phyloP scores from a whole-genome alignment of 2,888 invertebrate genomes.

The Serrognathus titanus region DNA sequence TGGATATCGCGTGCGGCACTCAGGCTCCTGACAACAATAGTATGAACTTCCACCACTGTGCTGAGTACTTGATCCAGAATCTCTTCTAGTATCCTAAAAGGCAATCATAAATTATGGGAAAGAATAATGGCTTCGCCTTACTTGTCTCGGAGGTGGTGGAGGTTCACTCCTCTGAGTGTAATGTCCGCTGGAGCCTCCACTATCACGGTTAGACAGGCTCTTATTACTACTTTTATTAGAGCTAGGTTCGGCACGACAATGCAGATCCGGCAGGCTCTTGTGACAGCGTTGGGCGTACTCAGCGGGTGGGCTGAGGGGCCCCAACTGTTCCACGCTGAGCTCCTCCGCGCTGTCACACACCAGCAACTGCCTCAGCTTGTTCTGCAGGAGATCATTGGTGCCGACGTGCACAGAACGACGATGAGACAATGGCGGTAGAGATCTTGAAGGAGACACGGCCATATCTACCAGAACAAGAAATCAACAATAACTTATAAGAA shows the following conservation, averaged over 20 bases:
- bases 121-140: conserved; percentile 19
- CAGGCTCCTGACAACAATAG: conserved; percentile 48
- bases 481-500: no score
- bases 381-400: conserved; percentile 68
- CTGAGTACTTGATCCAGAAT: conserved; percentile 75
- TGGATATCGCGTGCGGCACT: conserved; percentile 40
- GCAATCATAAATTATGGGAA: neutral
- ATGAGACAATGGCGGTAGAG: conserved; percentile 53
- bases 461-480: conserved; percentile 36
- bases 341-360: conserved; percentile 74
- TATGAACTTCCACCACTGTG: conserved; percentile 57
- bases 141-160: conserved; percentile 49
- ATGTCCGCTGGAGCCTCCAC: conserved; percentile 79
- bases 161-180: conserved; percentile 80
- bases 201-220: conserved; percentile 65
- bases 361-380: conserved; percentile 71
- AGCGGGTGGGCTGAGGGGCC: conserved; percentile 67
- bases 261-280: conserved; percentile 70
- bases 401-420: conserved; percentile 52
- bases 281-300: conserved; percentile 69
- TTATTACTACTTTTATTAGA: conserved; percentile 51
- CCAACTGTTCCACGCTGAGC: conserved; percentile 50
- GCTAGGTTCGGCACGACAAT: conserved; percentile 48
- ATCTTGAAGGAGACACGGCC: conserved; percentile 52
- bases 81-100: conserved; percentile 54